Conservation (phyloP, 2,888 invertebrate genomes). For the Asteroscopus sphinx region DNA sequence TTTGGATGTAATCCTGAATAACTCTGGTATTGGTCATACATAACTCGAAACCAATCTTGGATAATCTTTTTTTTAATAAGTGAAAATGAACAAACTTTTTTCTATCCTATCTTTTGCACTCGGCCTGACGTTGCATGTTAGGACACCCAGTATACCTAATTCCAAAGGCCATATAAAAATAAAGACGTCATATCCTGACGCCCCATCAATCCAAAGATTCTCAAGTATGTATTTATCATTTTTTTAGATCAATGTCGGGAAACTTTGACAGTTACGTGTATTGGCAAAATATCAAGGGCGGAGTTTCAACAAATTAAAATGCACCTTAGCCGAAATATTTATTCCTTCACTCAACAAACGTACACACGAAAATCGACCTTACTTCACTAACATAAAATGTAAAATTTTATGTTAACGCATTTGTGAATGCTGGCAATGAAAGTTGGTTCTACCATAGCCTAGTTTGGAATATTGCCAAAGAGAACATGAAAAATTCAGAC, state of each 20-base stretch:
- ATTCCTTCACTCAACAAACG: neutral
- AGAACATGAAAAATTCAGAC: constrained; percentile 52
- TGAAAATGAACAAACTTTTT: no score
- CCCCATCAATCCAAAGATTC: constrained; percentile 2
- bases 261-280: constrained; percentile 29
- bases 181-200: no score
- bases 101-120: no score
- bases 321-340: constrained; percentile 10
- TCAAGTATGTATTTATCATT: constrained; percentile 33
- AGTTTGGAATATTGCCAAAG: constrained; percentile 50
- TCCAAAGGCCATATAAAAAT: no score
- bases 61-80: no score
- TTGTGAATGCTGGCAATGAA: constrained; percentile 10
- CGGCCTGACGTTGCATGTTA: no score
- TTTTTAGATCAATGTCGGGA: constrained; percentile 27
- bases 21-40: no score
- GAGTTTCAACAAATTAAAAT: constrained; percentile 32
- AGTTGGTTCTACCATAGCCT: constrained; percentile 33
- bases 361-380: constrained; percentile 19
- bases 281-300: constrained; percentile 42
- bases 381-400: neutral
- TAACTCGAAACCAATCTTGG: no score
- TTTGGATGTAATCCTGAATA: no score
- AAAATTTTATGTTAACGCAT: neutral
- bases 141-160: no score